These are phyloP conservation scores for Lycaon pictus DNA, from an alignment of 2,113 vertebrate species.

Conservation along the genomic window DNA sequence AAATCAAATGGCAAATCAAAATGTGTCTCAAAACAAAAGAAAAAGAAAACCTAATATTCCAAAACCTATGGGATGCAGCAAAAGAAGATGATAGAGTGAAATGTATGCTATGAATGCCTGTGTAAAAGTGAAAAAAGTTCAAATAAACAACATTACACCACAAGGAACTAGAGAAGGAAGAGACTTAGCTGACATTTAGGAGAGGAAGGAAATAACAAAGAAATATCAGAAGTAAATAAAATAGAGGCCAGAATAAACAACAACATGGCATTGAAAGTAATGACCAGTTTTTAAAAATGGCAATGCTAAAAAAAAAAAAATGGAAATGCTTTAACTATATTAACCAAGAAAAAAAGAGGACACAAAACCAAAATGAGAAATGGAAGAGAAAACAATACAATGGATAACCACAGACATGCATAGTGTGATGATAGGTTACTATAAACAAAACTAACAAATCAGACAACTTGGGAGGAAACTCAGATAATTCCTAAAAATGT, in stretches of 20 bases:
- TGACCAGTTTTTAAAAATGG: neutral
- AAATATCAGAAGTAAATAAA: neutral
- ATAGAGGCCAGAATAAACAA: neutral
- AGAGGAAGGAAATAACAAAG: neutral
- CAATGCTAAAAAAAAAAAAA: neutral
- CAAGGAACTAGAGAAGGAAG: neutral
- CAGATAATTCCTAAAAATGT: neutral
- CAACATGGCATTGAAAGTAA: neutral
- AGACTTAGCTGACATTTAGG: neutral
- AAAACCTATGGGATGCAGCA: neutral
- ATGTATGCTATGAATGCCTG: neutral
- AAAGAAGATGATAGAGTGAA: neutral
- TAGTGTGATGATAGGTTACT: neutral
- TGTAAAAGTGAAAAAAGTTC: neutral
- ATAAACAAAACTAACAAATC: neutral
- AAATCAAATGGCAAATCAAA: neutral
- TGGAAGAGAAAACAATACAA: neutral
- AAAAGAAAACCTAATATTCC: neutral
- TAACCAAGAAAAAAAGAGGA: neutral
- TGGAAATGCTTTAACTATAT: neutral
- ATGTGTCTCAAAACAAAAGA: neutral
- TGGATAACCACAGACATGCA: neutral
- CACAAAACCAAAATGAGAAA: neutral
- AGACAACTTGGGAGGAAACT: neutral
- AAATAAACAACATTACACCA: neutral